A percentile compares a stretch with the other conserved stretches of the same genome.
These are phyloP conservation scores for Torymus texanus DNA, from an alignment of 2,888 invertebrate genomes.

Conservation along the genomic window DNA sequence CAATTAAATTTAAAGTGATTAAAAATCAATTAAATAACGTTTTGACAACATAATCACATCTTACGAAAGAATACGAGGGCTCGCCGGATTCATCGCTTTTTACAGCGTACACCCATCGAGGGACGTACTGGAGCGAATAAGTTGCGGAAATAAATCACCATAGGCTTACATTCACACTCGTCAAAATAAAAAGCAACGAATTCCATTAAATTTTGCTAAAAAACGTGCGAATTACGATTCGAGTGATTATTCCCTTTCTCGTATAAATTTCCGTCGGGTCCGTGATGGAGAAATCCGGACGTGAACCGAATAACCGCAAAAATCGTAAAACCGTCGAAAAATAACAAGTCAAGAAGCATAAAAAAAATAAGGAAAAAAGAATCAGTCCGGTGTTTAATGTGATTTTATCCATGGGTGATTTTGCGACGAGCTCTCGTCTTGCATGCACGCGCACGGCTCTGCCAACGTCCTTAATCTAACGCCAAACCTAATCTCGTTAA, in stretches of 20 bases:
- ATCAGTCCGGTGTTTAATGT: slow-evolving; percentile 12
- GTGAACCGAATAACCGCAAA: not conserved
- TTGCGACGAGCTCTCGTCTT: not conserved
- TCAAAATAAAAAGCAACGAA: slow-evolving; percentile 15
- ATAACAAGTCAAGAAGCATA: not conserved
- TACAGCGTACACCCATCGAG: not conserved
- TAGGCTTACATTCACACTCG: not conserved
- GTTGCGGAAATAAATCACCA: slow-evolving; percentile 6
- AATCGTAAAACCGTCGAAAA: not conserved
- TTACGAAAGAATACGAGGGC: not conserved
- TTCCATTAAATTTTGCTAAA: slow-evolving; percentile 12
- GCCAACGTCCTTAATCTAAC: slow-evolving; percentile 15
- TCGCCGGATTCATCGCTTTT: too few relatives aligned
- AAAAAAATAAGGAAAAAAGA: slow-evolving; percentile 12
- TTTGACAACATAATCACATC: slow-evolving; percentile 42
- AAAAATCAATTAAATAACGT: slow-evolving; percentile 20
- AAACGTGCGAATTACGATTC: not conserved
- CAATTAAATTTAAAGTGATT: slow-evolving; percentile 24
- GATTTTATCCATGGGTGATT: slow-evolving; percentile 4
- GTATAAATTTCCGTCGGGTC: slow-evolving; percentile 1
- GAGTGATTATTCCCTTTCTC: not conserved
- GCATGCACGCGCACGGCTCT: not conserved
- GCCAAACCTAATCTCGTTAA: slow-evolving; percentile 33
- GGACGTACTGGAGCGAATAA: not conserved
- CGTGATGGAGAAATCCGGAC: not conserved